phyloP scores from a whole-genome alignment of 2,888 invertebrate species.

The Catocala sponsa region DNA sequence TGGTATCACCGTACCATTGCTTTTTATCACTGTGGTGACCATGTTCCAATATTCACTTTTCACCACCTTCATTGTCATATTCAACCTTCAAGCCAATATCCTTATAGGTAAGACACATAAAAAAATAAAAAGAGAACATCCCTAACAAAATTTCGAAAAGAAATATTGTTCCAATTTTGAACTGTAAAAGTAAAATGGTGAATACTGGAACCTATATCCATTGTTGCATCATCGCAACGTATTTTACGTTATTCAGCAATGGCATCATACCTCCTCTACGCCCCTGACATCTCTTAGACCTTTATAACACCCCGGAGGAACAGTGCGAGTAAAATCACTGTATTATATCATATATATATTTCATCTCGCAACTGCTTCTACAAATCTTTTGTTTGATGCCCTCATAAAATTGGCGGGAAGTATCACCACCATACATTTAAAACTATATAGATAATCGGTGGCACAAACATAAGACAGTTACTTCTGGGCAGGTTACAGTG shows the following conservation, averaged over 20 bases:
- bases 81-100: background rate
- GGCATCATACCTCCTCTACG: conserved; percentile 79
- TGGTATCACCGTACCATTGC: conserved; percentile 78
- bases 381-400: conserved; percentile 86
- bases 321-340: conserved; percentile 72
- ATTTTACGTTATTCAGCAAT: conserved; percentile 41
- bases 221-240: conserved; percentile 24
- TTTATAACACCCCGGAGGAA: conserved; percentile 81
- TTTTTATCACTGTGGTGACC: conserved; percentile 56
- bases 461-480: conserved; percentile 87
- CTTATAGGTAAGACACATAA: background rate
- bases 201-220: conserved; percentile 53
- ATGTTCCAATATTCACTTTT: conserved; percentile 82
- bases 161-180: background rate
- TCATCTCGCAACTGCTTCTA: conserved; percentile 73
- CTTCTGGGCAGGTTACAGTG: conserved; percentile 85
- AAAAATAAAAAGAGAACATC: background rate
- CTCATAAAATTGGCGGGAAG: conserved; percentile 70
- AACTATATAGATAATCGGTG: conserved; percentile 58
- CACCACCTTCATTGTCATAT: conserved; percentile 20
- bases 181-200: conserved; percentile 27
- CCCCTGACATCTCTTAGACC: conserved; percentile 86
- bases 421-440: conserved; percentile 70
- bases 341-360: conserved; percentile 4
- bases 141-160: background rate